phyloP scores from a whole-genome alignment of 2,888 invertebrate genomes.

The Tenodera sinensis region DNA sequence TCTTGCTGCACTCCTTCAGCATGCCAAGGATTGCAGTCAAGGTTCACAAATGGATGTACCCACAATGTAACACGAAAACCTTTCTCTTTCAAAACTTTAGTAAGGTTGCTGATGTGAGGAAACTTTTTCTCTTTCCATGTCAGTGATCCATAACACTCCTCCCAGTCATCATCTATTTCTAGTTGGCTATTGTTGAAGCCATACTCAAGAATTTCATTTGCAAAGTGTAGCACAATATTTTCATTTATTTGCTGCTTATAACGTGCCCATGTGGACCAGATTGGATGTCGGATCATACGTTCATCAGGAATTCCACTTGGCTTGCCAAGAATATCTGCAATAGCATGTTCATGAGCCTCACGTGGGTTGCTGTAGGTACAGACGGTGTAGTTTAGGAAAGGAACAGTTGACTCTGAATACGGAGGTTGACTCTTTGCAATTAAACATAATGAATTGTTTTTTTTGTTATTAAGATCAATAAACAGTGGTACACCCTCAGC shows the following conservation, averaged over 20 bases:
- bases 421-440: slow-evolving; percentile 17
- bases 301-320: slow-evolving; percentile 62
- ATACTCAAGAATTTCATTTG: slow-evolving; percentile 60
- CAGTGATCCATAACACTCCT: slow-evolving; percentile 78
- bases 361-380: slow-evolving; percentile 19
- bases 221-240: slow-evolving; percentile 58
- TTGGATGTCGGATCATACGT: slow-evolving; percentile 71
- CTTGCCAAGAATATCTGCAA: slow-evolving; percentile 54
- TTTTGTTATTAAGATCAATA: slow-evolving; percentile 20
- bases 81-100: slow-evolving; percentile 49
- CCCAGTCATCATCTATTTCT: slow-evolving; percentile 88
- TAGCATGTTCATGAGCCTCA: slow-evolving; percentile 25
- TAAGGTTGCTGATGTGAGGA: slow-evolving; percentile 60
- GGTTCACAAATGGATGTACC: slow-evolving; percentile 84
- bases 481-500: slow-evolving; percentile 22
- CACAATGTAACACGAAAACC: slow-evolving; percentile 74
- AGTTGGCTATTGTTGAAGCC: slow-evolving; percentile 70
- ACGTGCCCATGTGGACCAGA: slow-evolving; percentile 87
- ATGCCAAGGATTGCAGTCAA: slow-evolving; percentile 60
- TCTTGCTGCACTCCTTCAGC: slow-evolving; percentile 55
- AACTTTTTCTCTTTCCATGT: slow-evolving; percentile 67
- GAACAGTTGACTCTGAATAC: neutral
- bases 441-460: slow-evolving; percentile 22
- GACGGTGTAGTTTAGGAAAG: slow-evolving; percentile 9
- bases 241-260: slow-evolving; percentile 68